Evolutionary conservation across 2,888 invertebrate genomes (phyloP).

Genomic region (Drosophila trichaetosa): DNA sequence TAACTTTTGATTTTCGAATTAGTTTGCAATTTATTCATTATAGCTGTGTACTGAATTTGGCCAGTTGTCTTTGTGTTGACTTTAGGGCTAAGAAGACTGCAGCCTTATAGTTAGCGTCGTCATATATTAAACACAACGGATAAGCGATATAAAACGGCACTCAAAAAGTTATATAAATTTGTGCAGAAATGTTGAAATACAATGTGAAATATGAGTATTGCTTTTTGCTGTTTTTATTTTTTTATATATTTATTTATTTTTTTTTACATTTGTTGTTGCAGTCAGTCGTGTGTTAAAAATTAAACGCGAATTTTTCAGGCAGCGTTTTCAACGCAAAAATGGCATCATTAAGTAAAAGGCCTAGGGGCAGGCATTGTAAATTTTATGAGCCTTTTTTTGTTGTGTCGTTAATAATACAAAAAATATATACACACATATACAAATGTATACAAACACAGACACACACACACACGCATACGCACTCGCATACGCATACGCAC

Average conservation of each 20-base stretch:
- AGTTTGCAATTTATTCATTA: not conserved
- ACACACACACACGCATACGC: conserved; percentile 20
- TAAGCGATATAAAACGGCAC: not conserved
- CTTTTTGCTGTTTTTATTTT: conserved; percentile 26
- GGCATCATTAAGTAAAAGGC: conserved; percentile 80
- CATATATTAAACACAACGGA: not conserved
- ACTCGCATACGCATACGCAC: not conserved
- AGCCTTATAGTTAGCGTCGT: no score
- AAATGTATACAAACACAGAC: conserved; percentile 32
- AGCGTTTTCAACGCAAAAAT: conserved; percentile 73
- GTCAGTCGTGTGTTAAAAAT: conserved; percentile 78
- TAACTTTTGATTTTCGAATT: not conserved
- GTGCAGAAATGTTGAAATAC: conserved; percentile 32
- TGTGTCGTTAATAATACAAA: conserved; percentile 79
- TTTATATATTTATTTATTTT: conserved; percentile 6
- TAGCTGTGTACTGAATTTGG: not conserved
- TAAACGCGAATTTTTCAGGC: conserved; percentile 76
- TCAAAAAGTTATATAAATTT: not conserved
- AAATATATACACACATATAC: conserved; percentile 47
- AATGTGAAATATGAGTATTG: conserved; percentile 40
- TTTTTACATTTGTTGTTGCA: conserved; percentile 64
- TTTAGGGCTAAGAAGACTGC: not conserved
- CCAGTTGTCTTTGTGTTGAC: not conserved
- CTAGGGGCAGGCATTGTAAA: conserved; percentile 74
- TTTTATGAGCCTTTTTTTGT: conserved; percentile 75